These are phyloP conservation scores for Mesitornis unicolor DNA, from an alignment of 2,113 vertebrate species.

Conservation along the genomic window DNA sequence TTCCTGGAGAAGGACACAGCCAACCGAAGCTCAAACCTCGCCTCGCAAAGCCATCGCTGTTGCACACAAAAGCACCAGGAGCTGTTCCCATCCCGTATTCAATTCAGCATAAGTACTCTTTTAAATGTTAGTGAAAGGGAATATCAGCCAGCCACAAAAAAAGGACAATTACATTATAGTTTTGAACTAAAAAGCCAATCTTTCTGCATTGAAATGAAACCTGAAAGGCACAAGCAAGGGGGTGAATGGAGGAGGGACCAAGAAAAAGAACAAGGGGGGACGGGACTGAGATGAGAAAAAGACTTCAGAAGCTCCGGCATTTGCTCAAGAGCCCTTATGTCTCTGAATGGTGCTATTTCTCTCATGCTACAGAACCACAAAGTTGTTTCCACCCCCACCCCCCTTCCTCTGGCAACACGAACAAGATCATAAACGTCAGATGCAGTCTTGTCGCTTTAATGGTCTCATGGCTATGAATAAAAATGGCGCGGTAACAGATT, in stretches of 20 bases:
- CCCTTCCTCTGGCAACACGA: slow-evolving; percentile 41
- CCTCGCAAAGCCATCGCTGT: neutral
- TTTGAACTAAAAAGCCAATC: slow-evolving; percentile 42
- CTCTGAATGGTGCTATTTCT: slow-evolving; percentile 13
- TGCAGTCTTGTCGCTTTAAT: slow-evolving; percentile 54
- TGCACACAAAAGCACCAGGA: slow-evolving; percentile 3
- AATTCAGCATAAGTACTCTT: slow-evolving; percentile 24
- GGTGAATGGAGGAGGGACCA: neutral
- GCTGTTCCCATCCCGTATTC: slow-evolving; percentile 49
- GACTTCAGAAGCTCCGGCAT: neutral
- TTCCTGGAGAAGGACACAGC: slow-evolving; percentile 28
- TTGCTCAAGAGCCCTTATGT: slow-evolving; percentile 12
- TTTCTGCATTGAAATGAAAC: slow-evolving; percentile 31
- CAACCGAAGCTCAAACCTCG: neutral
- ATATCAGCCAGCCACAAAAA: slow-evolving; percentile 10
- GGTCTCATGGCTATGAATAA: slow-evolving; percentile 65
- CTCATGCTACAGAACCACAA: neutral
- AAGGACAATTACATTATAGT: slow-evolving; percentile 29
- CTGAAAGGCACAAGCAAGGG: slow-evolving; percentile 6
- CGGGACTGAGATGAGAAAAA: neutral
- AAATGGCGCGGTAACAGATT: slow-evolving; percentile 68
- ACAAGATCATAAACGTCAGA: slow-evolving; percentile 65
- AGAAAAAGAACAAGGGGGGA: neutral
- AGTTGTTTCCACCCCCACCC: slow-evolving; percentile 30
- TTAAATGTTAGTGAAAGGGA: slow-evolving; percentile 37